Evolutionary conservation across 2,888 invertebrate genomes (phyloP).

Genomic region (Morpho deidamia): DNA sequence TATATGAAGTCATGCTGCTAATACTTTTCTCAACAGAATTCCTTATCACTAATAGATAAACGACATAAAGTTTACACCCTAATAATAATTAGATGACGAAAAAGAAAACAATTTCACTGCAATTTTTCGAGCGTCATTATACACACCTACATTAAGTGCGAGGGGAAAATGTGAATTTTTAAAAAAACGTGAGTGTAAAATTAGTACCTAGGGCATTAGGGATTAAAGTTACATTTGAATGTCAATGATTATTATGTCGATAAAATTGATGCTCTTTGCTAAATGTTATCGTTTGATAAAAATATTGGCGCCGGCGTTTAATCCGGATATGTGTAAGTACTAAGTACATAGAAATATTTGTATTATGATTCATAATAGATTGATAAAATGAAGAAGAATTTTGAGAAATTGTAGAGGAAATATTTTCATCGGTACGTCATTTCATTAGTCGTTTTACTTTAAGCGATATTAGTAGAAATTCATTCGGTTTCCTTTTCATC

Average conservation of each 20-base stretch:
- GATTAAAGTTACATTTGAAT: background rate
- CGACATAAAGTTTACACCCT: background rate
- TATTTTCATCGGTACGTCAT: background rate
- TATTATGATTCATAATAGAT: constrained; percentile 26
- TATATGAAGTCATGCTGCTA: too few relatives aligned
- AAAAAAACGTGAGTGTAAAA: background rate
- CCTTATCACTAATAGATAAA: background rate
- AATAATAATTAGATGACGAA: too few relatives aligned
- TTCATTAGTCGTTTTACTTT: background rate
- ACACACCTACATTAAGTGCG: constrained; percentile 12
- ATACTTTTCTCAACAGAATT: too few relatives aligned
- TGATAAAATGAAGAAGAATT: constrained; percentile 6
- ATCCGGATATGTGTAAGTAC: constrained; percentile 18
- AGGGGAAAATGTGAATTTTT: background rate
- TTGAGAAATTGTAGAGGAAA: constrained; percentile 6
- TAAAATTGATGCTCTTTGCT: background rate
- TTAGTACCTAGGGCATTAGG: background rate
- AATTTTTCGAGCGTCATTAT: constrained; percentile 7
- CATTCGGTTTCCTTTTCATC: too few relatives aligned
- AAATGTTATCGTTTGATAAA: background rate
- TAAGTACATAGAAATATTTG: constrained; percentile 26
- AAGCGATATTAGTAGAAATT: too few relatives aligned
- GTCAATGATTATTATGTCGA: background rate
- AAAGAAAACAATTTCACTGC: background rate
- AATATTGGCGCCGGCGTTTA: constrained; percentile 29